A percentile compares a stretch with the other conserved stretches of the same genome.
Conservation (phyloP, 2,113 vertebrate species). For the Proterorhinus semilunaris region DNA sequence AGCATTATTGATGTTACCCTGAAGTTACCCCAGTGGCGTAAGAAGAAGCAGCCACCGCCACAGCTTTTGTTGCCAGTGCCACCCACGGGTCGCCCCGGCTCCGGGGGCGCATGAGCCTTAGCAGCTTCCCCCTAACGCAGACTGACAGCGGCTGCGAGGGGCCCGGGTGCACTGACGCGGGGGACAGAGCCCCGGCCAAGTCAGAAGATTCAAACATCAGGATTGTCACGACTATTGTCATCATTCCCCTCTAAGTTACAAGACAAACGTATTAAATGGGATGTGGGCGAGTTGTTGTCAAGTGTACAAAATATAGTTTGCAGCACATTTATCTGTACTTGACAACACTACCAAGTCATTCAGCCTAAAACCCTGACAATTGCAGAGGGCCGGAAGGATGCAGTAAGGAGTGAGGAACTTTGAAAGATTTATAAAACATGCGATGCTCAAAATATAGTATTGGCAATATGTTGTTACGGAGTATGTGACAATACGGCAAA, state of each 20-base stretch:
- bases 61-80: constrained; percentile 25
- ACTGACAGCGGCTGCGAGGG: constrained; percentile 55
- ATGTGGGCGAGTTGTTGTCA: neutral
- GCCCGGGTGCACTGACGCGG: constrained; percentile 16
- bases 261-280: constrained; percentile 5
- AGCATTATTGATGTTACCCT: neutral
- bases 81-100: constrained; percentile 35
- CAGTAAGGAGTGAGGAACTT: too few relatives aligned
- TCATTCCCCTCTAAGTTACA: constrained; percentile 25
- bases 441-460: too few relatives aligned
- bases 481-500: too few relatives aligned
- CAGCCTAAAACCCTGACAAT: too few relatives aligned
- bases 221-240: constrained; percentile 30
- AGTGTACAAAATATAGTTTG: too few relatives aligned
- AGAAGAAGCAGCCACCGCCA: constrained; percentile 19
- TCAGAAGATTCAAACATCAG: constrained; percentile 39
- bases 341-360: too few relatives aligned
- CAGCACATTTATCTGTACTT: too few relatives aligned
- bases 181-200: constrained; percentile 21
- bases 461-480: too few relatives aligned
- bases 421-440: too few relatives aligned
- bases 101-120: constrained; percentile 56
- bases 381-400: too few relatives aligned
- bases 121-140: constrained; percentile 57
- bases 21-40: constrained; percentile 15